Conservation (phyloP, 2,797 vertebrate species). For the Danio jaintianensis region DNA sequence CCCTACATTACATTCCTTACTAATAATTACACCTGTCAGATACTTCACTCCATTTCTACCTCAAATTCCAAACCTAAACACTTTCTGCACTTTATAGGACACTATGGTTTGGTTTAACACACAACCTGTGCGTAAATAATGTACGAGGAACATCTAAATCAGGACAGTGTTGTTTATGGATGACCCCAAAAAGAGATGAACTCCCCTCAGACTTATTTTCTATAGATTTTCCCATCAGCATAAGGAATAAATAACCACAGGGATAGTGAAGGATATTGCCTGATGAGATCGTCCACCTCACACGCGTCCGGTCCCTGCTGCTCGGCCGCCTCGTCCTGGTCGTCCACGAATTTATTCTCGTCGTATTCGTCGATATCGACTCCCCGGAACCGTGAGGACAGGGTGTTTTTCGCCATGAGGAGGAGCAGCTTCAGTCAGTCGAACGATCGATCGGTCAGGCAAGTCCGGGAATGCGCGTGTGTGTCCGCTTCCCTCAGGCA, state of each 20-base stretch:
- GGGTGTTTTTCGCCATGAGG: constrained; percentile 86
- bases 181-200: background rate
- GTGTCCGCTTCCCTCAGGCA: constrained; percentile 18
- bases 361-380: constrained; percentile 93
- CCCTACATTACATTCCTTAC: background rate
- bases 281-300: constrained; percentile 83
- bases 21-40: too few relatives aligned
- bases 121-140: background rate
- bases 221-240: background rate
- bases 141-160: background rate
- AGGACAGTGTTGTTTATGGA: background rate
- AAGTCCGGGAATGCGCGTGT: background rate
- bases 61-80: background rate
- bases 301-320: constrained; percentile 80
- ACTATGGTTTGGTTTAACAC: background rate
- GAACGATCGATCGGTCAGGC: background rate
- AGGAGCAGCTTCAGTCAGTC: constrained; percentile 29
- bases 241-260: background rate
- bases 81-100: background rate
- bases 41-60: background rate
- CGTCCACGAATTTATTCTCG: constrained; percentile 93
- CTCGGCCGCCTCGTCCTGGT: constrained; percentile 83
- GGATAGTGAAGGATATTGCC: constrained; percentile 82
- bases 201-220: background rate
- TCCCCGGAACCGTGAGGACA: constrained; percentile 86